Conservation (phyloP, 2,888 invertebrate species). For the Tolmerus cingulatus region DNA sequence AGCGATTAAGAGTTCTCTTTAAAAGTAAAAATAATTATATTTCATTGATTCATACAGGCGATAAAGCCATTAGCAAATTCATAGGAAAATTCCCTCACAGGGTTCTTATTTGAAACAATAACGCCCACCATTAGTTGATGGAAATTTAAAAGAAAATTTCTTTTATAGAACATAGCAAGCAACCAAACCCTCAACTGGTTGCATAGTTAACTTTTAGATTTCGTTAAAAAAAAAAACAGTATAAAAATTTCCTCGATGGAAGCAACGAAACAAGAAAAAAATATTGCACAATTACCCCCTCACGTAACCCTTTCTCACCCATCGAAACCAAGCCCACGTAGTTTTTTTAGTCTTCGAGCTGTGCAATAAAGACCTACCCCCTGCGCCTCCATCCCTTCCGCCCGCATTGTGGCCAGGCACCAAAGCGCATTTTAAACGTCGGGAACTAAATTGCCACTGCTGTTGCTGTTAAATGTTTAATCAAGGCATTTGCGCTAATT, state of each 20-base stretch:
- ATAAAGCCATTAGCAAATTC: not conserved
- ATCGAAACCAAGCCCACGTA: not conserved
- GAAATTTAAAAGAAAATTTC: not conserved
- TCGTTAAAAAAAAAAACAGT: not conserved
- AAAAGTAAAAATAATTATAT: not conserved
- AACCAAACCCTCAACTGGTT: not conserved
- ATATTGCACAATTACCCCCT: not conserved
- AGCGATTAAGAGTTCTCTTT: not conserved
- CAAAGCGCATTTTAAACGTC: conserved; percentile 36
- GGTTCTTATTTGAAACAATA: not conserved
- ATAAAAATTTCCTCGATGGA: not conserved
- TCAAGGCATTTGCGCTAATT: conserved; percentile 49
- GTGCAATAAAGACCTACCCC: not conserved
- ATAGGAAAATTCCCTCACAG: not conserved
- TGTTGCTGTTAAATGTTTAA: conserved; percentile 42
- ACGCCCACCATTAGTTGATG: not conserved
- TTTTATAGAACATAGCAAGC: not conserved
- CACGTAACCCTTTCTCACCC: not conserved
- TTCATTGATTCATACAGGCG: not conserved
- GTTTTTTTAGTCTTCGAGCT: not conserved
- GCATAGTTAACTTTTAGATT: not conserved
- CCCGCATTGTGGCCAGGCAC: not conserved
- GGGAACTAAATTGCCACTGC: conserved; percentile 41
- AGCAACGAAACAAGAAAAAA: not conserved
- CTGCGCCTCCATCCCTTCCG: not conserved